These are phyloP conservation scores for Zenarchopterus dispar DNA, from an alignment of 2,797 vertebrate genomes.

Conservation along the genomic window DNA sequence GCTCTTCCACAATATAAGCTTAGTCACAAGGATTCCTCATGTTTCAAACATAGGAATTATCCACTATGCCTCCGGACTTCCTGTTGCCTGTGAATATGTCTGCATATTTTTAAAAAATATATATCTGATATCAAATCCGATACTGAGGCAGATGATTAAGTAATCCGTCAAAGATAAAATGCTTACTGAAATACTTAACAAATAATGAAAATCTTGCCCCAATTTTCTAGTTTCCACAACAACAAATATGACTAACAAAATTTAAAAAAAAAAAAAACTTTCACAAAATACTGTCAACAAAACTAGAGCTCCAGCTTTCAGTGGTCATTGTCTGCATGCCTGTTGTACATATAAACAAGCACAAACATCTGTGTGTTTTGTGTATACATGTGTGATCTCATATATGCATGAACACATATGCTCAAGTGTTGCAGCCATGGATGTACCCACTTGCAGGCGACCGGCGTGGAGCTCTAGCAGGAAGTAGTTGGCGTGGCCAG, in stretches of 20 bases:
- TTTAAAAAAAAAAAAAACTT: constrained; percentile 17
- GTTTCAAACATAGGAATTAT: constrained; percentile 43
- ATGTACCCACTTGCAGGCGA: constrained; percentile 85
- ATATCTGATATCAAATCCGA: background rate
- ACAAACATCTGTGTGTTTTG: constrained; percentile 16
- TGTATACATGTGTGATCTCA: constrained; percentile 15
- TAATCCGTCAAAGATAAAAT: too few relatives aligned
- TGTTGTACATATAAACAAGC: constrained; percentile 8
- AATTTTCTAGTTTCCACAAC: constrained; percentile 17
- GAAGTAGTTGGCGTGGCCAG: constrained; percentile 84
- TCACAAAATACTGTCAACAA: constrained; percentile 59
- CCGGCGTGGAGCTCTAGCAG: constrained; percentile 86
- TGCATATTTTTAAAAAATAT: background rate
- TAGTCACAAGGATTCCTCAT: constrained; percentile 48
- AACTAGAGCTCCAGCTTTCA: constrained; percentile 48
- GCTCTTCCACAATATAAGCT: constrained; percentile 52
- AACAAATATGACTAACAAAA: constrained; percentile 35
- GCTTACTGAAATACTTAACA: too few relatives aligned
- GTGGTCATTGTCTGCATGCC: constrained; percentile 19
- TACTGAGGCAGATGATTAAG: too few relatives aligned
- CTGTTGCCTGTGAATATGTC: background rate
- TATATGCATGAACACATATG: constrained; percentile 55
- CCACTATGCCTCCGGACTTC: constrained; percentile 25
- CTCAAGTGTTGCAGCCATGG: constrained; percentile 44
- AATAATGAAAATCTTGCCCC: constrained; percentile 1